Evolutionary conservation across 2,888 invertebrate genomes (phyloP), one percentile per base, ranked within the genome.

Genomic region (Trichogramma evanescens): DNA sequence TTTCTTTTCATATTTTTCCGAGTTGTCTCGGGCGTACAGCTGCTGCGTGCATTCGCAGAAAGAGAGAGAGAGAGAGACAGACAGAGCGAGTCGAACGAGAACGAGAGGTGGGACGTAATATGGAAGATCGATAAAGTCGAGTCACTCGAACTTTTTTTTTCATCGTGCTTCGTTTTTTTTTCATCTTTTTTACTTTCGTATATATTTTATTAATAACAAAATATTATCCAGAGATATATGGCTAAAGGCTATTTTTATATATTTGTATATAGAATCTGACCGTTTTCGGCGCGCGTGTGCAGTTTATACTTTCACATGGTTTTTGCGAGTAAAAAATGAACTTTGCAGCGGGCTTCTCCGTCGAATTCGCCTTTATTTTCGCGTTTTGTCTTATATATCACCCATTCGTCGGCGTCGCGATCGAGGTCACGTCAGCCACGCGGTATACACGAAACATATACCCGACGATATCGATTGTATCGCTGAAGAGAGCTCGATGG

Each of bases 61-160:
- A 26, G 26, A 26, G 3, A 26, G 2, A 26, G 26, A 26, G 26
- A 1, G 26, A 26, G 26, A n/a, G 13, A 13, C 13, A 13, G 3
- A 26, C 26, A 26, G 26, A 26, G 26, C 26, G 26, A 26, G 26
- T 26, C 26, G 26, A 26, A 44, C 9, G 7, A 39, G 50, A 42
- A 43, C 54, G 42, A 45, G 1, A 46, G n/a, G 41, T 48, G 41
- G 10, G 44, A n/a, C 40, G 39, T 26, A 26, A 2, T 26, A 41
- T 49, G 50, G 26, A 50, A 59, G 59, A 46, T 39, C 50, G 56
- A 62, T 59, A 56, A 59, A 53, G 50, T 59, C 56, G 50, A n/a
- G 40, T 46, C 42, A 52, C 49, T 8, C 41, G 7, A 4, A 43
- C 26, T 26, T 26, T 26, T 26, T 26, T 26, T 26, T 26, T 26